Percentiles rank a stretch among this genome's conserved stretches.
phyloP scores from a whole-genome alignment of 2,797 vertebrate species.

The Dromococcyx pavoninus region DNA sequence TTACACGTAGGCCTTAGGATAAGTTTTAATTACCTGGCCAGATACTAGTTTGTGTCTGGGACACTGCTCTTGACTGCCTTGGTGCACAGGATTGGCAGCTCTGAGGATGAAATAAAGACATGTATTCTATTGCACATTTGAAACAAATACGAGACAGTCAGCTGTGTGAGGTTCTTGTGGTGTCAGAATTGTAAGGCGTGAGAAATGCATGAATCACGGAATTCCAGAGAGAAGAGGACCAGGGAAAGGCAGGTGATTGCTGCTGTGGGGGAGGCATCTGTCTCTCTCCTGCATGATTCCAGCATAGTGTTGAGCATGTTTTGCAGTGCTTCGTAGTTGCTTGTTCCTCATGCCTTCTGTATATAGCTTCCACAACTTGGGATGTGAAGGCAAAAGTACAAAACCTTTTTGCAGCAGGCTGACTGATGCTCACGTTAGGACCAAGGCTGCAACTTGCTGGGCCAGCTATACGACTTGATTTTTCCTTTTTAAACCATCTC shows the following conservation, averaged over 20 bases:
- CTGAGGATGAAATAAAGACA: not conserved
- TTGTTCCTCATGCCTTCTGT: not conserved
- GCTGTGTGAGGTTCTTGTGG: not conserved
- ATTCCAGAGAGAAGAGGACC: not conserved
- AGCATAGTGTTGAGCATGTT: fast-evolving
- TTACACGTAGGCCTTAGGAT: not conserved
- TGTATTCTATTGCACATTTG: not conserved
- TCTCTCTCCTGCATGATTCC: not conserved
- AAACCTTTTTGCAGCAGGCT: not conserved
- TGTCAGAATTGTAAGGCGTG: not conserved
- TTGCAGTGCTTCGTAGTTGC: not conserved
- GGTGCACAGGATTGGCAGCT: not conserved
- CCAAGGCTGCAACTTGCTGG: not conserved
- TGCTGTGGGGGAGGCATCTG: not conserved
- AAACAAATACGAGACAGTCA: not conserved
- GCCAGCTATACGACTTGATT: fast-evolving
- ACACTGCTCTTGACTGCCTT: not conserved
- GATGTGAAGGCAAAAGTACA: not conserved
- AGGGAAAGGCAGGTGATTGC: not conserved
- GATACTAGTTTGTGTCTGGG: not conserved
- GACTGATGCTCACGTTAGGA: not conserved
- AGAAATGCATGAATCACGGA: fast-evolving
- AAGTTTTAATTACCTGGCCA: not conserved
- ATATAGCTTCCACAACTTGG: not conserved
- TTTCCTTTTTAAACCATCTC: not conserved